Percentiles rank a stretch among this genome's conserved stretches.
Conservation (phyloP, 2,797 vertebrate species). For the Lophius americanus region DNA sequence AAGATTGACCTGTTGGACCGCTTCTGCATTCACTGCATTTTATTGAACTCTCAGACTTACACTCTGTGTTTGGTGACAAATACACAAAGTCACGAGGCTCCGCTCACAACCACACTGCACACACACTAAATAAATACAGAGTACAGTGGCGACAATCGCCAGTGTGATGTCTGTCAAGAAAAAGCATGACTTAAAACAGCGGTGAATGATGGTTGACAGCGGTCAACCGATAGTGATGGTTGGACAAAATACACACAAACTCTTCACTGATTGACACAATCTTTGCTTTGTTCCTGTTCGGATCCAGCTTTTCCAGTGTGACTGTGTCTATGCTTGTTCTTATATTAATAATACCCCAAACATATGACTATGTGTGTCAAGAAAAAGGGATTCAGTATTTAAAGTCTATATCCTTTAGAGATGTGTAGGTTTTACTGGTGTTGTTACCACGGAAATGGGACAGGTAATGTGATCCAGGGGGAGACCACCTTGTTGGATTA, state of each 20-base stretch:
- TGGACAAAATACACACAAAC: neutral
- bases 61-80: constrained; percentile 68
- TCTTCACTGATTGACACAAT: neutral
- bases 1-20: constrained; percentile 18
- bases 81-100: constrained; percentile 14
- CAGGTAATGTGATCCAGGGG: constrained; percentile 63
- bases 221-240: too few relatives aligned
- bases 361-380: too few relatives aligned
- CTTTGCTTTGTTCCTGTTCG: neutral
- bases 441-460: constrained; percentile 33
- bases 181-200: neutral
- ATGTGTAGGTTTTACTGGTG: neutral
- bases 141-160: neutral
- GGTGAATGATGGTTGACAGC: neutral
- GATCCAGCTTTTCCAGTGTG: constrained; percentile 30
- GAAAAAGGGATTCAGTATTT: too few relatives aligned
- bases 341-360: neutral
- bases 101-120: neutral
- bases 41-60: constrained; percentile 1
- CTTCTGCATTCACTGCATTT: constrained; percentile 39
- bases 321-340: constrained; percentile 6
- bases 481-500: constrained; percentile 43
- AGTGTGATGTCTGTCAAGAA: constrained; percentile 10
- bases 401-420: too few relatives aligned
- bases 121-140: constrained; percentile 14